Base-by-base conservation (phyloP, 2,797 vertebrate species). In the Limnodromus scolopaceus region DNA sequence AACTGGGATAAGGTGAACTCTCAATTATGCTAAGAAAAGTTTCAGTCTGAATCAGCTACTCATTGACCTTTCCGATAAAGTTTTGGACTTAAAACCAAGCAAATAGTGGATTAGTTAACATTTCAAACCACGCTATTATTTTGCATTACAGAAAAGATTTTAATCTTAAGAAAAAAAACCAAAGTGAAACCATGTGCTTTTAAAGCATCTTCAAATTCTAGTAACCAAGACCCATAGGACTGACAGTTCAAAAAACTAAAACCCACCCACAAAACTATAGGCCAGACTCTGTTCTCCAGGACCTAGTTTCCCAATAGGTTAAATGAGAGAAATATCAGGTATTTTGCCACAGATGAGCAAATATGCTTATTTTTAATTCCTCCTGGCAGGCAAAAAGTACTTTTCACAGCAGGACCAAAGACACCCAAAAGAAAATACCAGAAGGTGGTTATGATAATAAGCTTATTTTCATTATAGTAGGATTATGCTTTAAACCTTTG, bases 381-480 rank as follows among this genome's bases (percentile, higher is more conserved):
- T 92, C 19, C 54, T 84, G 70, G 55, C 72, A 88, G 55, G 34
- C 61, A 82, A 87, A 88, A 81, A 55, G 43, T 72, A 78, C 78
- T n/a, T 79, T 60, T n/a, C 54, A 46, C 69, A 81, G 77, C 75
- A 85, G 71, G 82, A 95, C 69, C 20, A 91, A 58, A 82, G 74
- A 60, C 22, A 77, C 11, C 27, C 68, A 45, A 12, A 86, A 80
- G 78, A 89, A 93, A 89, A 91, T 43, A 89, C 55, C 89, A 94
- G 94, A 95, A 97, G 91, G 84, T 82, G 65, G 79, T 74, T 85
- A 80, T 89, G 95, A 58, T 85, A 93, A 86, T 86, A 84, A 78
- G 69, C 60, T 92, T 64, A 96, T 93, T 96, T 97, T 89, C 91
- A 88, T 96, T 94, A 95, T 69, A 82, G 84, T 25, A 89, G 89